Evolutionary conservation across 2,888 invertebrate genomes (phyloP).

Genomic region (Nephrocerus scutellatus): DNA sequence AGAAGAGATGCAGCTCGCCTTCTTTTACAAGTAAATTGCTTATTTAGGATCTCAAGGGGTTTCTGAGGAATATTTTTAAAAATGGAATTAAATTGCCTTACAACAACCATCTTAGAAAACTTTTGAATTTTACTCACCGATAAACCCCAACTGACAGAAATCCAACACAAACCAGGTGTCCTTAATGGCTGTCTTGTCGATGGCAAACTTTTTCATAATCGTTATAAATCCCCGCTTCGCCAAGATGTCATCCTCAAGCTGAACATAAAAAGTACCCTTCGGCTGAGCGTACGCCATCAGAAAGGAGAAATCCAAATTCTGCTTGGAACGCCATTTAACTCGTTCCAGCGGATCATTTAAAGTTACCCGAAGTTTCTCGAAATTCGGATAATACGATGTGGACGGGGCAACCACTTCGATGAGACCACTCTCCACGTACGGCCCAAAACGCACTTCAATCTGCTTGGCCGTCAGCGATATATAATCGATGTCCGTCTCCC

Average conservation of each 20-base stretch:
- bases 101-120: too few relatives aligned
- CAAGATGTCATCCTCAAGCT: conserved; percentile 90
- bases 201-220: conserved; percentile 76
- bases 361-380: conserved; percentile 66
- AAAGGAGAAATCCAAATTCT: conserved; percentile 88
- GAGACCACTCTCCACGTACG: conserved; percentile 68
- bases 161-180: conserved; percentile 83
- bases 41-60: too few relatives aligned
- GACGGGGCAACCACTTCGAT: conserved; percentile 86
- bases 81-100: too few relatives aligned
- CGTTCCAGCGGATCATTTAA: conserved; percentile 81
- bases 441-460: conserved; percentile 69
- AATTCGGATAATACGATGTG: conserved; percentile 78
- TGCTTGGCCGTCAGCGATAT: conserved; percentile 67
- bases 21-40: too few relatives aligned
- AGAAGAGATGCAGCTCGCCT: too few relatives aligned
- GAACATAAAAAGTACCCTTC: conserved; percentile 81
- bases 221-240: conserved; percentile 77
- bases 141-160: conserved; percentile 90
- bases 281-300: conserved; percentile 89
- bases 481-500: conserved; percentile 75
- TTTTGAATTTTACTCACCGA: conserved; percentile 57
- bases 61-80: too few relatives aligned
- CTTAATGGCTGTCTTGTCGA: conserved; percentile 64
- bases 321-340: conserved; percentile 87